Percentiles rank a stretch among this genome's conserved stretches.
phyloP scores from a whole-genome alignment of 2,888 invertebrate genomes.

The Acholoe squamosa region DNA sequence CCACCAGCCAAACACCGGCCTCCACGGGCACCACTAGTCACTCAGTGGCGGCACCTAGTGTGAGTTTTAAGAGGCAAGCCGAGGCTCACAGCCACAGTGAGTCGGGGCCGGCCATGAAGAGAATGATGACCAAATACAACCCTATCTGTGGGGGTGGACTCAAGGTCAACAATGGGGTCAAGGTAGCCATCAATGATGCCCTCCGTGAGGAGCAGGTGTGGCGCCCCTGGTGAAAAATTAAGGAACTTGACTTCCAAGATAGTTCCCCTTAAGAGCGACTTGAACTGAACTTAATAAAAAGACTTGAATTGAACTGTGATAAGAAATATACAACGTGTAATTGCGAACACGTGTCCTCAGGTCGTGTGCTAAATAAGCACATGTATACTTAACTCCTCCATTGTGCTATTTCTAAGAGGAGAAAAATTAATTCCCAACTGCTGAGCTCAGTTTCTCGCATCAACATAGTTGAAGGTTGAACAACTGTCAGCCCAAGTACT shows the following conservation, averaged over 20 bases:
- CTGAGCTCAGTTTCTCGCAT: no score
- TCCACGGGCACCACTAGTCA: not conserved
- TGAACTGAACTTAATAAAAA: not conserved
- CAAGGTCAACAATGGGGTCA: not conserved
- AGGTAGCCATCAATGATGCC: slow-evolving; percentile 21
- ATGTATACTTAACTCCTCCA: no score
- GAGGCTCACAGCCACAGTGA: not conserved
- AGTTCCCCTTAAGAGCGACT: no score
- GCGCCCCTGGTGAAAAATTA: slow-evolving; percentile 54
- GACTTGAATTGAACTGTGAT: not conserved
- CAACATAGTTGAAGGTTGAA: no score
- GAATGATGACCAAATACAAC: slow-evolving; percentile 3
- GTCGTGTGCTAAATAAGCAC: no score
- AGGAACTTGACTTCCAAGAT: not conserved
- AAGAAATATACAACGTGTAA: no score
- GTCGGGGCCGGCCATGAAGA: slow-evolving; percentile 6
- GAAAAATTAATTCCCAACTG: no score
- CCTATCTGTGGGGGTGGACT: not conserved
- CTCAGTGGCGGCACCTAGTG: slow-evolving; percentile 47
- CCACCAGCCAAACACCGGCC: not conserved
- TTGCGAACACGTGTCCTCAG: no score
- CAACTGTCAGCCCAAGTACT: not conserved
- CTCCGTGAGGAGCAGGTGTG: slow-evolving; percentile 58
- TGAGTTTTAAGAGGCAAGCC: not conserved
- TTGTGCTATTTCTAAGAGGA: no score